A percentile compares a stretch with the other conserved stretches of the same genome.
These are phyloP conservation scores for Lithobates sylvaticus DNA, from an alignment of 2,797 vertebrate species.

Conservation along the genomic window DNA sequence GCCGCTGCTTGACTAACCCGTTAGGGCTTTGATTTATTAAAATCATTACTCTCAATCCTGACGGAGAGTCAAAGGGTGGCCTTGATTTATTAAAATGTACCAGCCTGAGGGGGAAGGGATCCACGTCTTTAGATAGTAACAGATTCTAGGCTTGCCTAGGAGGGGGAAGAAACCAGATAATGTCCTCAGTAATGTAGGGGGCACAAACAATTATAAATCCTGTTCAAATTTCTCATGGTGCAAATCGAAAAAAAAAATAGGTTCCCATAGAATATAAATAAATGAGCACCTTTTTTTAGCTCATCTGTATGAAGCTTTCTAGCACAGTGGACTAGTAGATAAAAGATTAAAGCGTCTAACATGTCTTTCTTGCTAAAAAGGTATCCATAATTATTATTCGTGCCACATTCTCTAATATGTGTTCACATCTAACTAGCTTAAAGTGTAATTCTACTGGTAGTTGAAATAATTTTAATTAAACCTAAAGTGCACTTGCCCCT, in stretches of 20 bases:
- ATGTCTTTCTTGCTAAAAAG: neutral
- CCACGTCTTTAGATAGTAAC: slow-evolving; percentile 32
- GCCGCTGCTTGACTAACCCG: slow-evolving; percentile 50
- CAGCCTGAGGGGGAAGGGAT: slow-evolving; percentile 48
- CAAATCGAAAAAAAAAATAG: neutral
- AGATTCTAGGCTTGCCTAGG: slow-evolving; percentile 1
- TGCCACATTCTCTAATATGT: no score
- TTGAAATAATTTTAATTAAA: no score
- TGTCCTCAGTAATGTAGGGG: neutral
- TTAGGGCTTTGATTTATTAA: slow-evolving; percentile 63
- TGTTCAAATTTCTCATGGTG: neutral
- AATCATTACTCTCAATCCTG: slow-evolving; percentile 61
- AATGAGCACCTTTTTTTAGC: neutral
- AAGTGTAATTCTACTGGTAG: no score
- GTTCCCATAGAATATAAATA: neutral
- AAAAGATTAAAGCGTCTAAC: neutral
- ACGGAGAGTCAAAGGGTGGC: slow-evolving; percentile 58
- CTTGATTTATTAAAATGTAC: slow-evolving; percentile 62
- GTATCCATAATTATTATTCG: no score
- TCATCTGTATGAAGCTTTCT: neutral
- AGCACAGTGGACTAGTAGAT: neutral
- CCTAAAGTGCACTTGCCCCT: no score
- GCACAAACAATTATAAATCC: neutral
- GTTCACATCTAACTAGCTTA: no score
- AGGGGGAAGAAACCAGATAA: neutral